Base-by-base conservation (phyloP, 1,140 invertebrate species). In the Sycophila sp. region DNA sequence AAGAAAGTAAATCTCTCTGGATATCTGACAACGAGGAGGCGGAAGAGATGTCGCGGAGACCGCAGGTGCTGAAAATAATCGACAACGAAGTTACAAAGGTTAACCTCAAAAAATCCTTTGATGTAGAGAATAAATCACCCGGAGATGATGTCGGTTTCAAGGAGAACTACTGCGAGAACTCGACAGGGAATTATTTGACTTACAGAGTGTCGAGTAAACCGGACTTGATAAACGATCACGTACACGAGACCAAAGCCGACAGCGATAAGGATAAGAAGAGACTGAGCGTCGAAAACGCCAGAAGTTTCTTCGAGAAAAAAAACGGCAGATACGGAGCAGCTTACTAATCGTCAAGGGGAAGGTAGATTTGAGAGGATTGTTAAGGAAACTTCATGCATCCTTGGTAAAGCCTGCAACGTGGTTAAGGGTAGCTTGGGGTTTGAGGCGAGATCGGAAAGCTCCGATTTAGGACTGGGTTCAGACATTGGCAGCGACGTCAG, bases 281-380 rank as follows among this genome's bases (percentile, higher is more conserved):
- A 11, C 60, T 77, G 8, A 78, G 75, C 45, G 79, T 80, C 49
- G 79, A 76, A 72, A 81, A 78, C 22, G 73, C 79, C 49, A 83
- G 77, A 69, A 84, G 79, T 69, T 81, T 80, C 70, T 85, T 78
- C 70, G 80, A 81, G 74, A 82, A 65, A 69, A n/a, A 85, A 86
- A 73, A 87, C 60, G 79, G 76, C 13, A 73, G 87, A 70, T 75
- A 86, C 77, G n/a, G 77, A 76, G 78, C 10, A 10, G 2, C 13
- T 28, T 24, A 78, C 69, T 79, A 89, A 82, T 81, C 85, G 66
- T 74, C 87, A 80, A 79, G 88, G 81, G 83, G 86, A 85, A 82
- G 88, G 74, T 76, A 87, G 87, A 86, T 89, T 85, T 26, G 87
- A 89, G 72, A 89, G 88, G 76, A 89, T 89, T 60, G 80, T 88